Conservation (phyloP, 2,888 invertebrate species). For the Drosophila subquinaria region DNA sequence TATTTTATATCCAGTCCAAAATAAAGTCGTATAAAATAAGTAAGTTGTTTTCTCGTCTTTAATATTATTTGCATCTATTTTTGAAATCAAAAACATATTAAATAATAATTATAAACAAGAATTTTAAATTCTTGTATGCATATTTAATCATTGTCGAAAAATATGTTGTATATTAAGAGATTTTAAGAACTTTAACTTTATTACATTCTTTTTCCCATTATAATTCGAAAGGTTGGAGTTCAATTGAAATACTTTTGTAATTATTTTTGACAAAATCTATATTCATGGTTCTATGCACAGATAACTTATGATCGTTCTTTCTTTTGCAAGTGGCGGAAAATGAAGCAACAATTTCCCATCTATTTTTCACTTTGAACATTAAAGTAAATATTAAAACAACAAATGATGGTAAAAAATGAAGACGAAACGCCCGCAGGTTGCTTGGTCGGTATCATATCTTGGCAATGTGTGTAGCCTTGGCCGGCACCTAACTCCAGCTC, state of each 20-base stretch:
- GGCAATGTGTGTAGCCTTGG: conserved; percentile 34
- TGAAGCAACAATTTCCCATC: background rate
- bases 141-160: background rate
- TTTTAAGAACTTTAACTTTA: background rate
- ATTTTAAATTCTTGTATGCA: no score
- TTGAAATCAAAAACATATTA: background rate
- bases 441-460: conserved; percentile 21
- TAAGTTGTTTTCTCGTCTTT: no score
- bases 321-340: background rate
- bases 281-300: background rate
- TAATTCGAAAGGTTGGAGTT: background rate
- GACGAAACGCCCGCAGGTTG: conserved; percentile 45
- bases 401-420: conserved; percentile 41
- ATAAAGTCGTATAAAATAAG: no score
- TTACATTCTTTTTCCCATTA: background rate
- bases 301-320: background rate
- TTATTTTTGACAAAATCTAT: background rate
- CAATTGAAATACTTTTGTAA: background rate
- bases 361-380: background rate
- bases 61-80: background rate
- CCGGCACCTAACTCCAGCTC: conserved; percentile 16
- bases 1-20: no score
- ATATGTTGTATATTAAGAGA: background rate
- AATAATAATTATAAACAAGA: background rate
- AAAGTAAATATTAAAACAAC: conserved; percentile 21